These are phyloP conservation scores for Lithodes maja DNA, from an alignment of 2,888 invertebrate species.

Conservation along the genomic window DNA sequence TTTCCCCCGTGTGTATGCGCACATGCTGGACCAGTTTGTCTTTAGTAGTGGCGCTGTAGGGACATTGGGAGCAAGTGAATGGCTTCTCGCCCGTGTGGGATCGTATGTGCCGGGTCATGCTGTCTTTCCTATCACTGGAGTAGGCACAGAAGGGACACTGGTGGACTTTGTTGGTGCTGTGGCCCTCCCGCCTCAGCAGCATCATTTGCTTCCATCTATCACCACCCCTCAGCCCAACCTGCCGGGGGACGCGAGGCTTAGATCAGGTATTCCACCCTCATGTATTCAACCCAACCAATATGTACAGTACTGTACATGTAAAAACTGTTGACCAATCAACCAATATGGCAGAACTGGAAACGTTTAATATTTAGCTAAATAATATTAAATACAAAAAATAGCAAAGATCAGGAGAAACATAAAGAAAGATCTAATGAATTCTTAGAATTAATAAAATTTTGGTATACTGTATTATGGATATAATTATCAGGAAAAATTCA, in stretches of 20 bases:
- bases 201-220: slow-evolving; percentile 25
- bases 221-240: slow-evolving; percentile 48
- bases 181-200: background rate
- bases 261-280: background rate
- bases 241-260: slow-evolving; percentile 25
- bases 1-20: slow-evolving; percentile 51
- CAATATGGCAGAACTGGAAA: no score
- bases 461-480: no score
- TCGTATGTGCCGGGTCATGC: slow-evolving; percentile 46
- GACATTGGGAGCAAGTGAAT: slow-evolving; percentile 43
- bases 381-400: no score
- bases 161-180: slow-evolving; percentile 29
- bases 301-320: background rate
- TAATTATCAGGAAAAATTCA: no score
- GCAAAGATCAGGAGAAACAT: no score
- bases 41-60: slow-evolving; percentile 42
- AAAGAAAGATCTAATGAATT: no score
- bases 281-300: background rate
- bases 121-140: slow-evolving; percentile 40
- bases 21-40: slow-evolving; percentile 32
- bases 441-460: no score
- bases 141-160: slow-evolving; percentile 54
- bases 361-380: no score
- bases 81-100: slow-evolving; percentile 52
- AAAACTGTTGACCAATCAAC: no score